Percentiles rank a stretch among this genome's conserved stretches.
Evolutionary conservation across 2,888 invertebrate species (phyloP).

Genomic region (Frankliniella fusca): DNA sequence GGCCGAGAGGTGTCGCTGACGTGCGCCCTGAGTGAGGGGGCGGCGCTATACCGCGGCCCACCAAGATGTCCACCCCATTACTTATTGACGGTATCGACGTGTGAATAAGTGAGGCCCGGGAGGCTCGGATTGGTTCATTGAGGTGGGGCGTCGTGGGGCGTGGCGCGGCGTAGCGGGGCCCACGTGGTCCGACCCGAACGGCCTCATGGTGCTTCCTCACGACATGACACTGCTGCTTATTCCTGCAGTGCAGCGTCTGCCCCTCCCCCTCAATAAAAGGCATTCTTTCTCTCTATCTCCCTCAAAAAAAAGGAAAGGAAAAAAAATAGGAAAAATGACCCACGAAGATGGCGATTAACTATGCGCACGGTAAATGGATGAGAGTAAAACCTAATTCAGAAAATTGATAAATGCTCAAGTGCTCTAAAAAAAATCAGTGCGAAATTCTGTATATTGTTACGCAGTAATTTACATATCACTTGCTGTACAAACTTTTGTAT

Average conservation of each 20-base stretch:
- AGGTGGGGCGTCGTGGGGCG: not conserved
- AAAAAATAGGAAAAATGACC: too few species aligned
- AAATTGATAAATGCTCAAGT: too few species aligned
- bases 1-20: too few species aligned
- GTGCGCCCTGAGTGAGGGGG: not conserved
- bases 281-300: not conserved
- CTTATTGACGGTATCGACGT: not conserved
- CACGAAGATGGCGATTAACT: too few species aligned
- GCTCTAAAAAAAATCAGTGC: too few species aligned
- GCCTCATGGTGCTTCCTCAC: not conserved
- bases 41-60: not conserved
- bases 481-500: too few species aligned
- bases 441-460: too few species aligned
- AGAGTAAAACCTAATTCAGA: too few species aligned
- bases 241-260: not conserved
- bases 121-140: not conserved
- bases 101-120: not conserved
- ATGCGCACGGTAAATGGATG: too few species aligned
- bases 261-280: not conserved
- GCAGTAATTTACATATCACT: too few species aligned
- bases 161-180: not conserved
- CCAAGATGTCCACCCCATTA: not conserved
- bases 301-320: not conserved
- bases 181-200: not conserved
- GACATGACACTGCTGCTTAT: too few species aligned